These are phyloP conservation scores for Pituophis catenifer DNA, from an alignment of 2,113 vertebrate genomes.

Conservation along the genomic window DNA sequence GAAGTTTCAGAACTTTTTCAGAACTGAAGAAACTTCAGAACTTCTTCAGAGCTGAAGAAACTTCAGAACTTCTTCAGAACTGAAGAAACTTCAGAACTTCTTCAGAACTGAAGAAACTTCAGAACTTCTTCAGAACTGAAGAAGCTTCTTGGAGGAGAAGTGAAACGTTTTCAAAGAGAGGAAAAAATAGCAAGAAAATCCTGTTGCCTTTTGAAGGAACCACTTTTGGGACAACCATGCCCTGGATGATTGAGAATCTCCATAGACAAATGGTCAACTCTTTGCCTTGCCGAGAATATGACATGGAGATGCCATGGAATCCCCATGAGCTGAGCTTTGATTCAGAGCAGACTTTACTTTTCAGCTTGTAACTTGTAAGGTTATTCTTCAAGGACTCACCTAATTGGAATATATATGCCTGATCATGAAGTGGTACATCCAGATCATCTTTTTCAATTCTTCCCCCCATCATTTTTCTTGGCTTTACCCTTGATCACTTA, in stretches of 20 bases:
- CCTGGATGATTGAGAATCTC: background rate
- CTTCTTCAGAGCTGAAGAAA: too few species aligned
- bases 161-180: background rate
- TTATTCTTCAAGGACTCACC: background rate
- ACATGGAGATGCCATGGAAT: background rate
- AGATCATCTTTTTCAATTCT: constrained; percentile 41
- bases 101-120: too few species aligned
- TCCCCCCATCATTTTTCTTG: constrained; percentile 36
- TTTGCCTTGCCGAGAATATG: background rate
- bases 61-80: too few species aligned
- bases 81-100: too few species aligned
- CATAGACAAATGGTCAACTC: background rate
- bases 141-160: background rate
- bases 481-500: constrained; percentile 36
- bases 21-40: too few species aligned
- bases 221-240: background rate
- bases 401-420: constrained; percentile 13
- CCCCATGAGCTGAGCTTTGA: background rate
- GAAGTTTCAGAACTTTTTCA: too few species aligned
- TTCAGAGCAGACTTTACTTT: background rate
- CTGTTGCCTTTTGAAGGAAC: background rate
- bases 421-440: constrained; percentile 38
- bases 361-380: background rate
- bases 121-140: too few species aligned
- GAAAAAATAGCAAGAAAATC: background rate